These are phyloP conservation scores for Charadrius vociferus DNA, from an alignment of 2,113 vertebrate genomes.

Conservation along the genomic window DNA sequence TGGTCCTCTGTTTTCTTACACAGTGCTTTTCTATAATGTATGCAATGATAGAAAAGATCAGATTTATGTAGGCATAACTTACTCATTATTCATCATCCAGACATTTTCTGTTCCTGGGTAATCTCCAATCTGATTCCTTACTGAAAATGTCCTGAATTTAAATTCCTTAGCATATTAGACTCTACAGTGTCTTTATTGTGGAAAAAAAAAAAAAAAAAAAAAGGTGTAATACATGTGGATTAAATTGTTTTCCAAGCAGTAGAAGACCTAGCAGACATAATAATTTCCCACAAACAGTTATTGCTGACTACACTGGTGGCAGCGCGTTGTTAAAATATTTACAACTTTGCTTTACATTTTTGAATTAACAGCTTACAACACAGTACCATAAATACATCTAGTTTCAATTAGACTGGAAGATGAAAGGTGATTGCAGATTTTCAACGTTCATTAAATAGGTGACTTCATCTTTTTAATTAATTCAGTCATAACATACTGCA, in stretches of 20 bases:
- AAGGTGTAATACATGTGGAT: not conserved
- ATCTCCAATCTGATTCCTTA: not conserved
- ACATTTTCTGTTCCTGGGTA: not conserved
- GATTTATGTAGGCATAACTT: not conserved
- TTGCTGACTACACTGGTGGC: not conserved
- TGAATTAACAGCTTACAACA: slow-evolving; percentile 38
- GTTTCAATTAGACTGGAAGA: slow-evolving; percentile 55
- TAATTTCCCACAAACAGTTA: slow-evolving; percentile 48
- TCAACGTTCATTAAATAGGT: slow-evolving; percentile 40
- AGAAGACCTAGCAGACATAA: not conserved
- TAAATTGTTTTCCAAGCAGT: slow-evolving; percentile 40
- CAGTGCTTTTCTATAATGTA: not conserved
- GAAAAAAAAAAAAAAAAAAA: not conserved
- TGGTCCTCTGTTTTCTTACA: not conserved
- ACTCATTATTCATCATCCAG: not conserved
- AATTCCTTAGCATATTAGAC: not conserved
- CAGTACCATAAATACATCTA: slow-evolving; percentile 33
- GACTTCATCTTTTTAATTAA: slow-evolving; percentile 47
- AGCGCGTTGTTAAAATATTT: slow-evolving; percentile 55
- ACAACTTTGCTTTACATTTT: slow-evolving; percentile 50
- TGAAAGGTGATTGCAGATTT: slow-evolving; percentile 31
- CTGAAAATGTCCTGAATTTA: slow-evolving; percentile 14
- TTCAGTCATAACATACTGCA: slow-evolving; percentile 18
- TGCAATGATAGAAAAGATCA: not conserved
- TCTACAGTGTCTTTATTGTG: not conserved